Evolutionary conservation across 2,797 vertebrate species (phyloP), one percentile per base, ranked within the genome.

Genomic region (Kryptolebias ocellatus): DNA sequence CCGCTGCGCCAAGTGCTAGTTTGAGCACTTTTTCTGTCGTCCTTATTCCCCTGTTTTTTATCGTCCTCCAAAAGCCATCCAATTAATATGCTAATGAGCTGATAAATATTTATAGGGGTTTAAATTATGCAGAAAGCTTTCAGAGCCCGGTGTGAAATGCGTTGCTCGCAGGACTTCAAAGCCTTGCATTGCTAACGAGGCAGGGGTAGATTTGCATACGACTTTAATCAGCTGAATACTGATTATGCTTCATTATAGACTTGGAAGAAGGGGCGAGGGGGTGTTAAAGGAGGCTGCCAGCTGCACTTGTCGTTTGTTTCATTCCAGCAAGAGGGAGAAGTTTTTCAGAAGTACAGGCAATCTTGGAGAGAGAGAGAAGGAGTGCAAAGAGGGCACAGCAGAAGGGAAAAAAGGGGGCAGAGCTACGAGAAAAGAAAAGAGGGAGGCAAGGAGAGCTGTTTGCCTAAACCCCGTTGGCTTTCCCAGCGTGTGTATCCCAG

Each of bases 51-150:
- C 85, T 83, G 87, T 86, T 92, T 91, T 90, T 90, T 92, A 89
- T 92, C 91, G 80, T 92, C 90, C 89, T 90, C 93, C 91, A 92
- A 93, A 94, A 94, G 93, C 92, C 90, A 94, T 96, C 96, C 97
- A 98, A 99, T 99, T 98, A 98, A 99, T 98, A 99, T 99, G 98
- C 95, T 97, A 98, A 99, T 98, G 90, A 94, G 90, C 94, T 97
- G 95, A 98, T 99, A 99, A 98, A 99, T 99, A 99, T 99, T 99
- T 98, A 99, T 99, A 95, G 91, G 84, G 4, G 86, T 94, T 98
- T 98, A 96, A 98, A 99, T 99, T 98, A 98, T 98, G 96, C 96
- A 96, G 95, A 96, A 96, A 92, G 95, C 97, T 98, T 97, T 98
- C 96, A 96, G 95, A 96, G 95, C 96, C 93, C 93, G 92, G 94